Conservation (phyloP, 2,113 vertebrate genomes). For the Phyllostomus hastatus region DNA sequence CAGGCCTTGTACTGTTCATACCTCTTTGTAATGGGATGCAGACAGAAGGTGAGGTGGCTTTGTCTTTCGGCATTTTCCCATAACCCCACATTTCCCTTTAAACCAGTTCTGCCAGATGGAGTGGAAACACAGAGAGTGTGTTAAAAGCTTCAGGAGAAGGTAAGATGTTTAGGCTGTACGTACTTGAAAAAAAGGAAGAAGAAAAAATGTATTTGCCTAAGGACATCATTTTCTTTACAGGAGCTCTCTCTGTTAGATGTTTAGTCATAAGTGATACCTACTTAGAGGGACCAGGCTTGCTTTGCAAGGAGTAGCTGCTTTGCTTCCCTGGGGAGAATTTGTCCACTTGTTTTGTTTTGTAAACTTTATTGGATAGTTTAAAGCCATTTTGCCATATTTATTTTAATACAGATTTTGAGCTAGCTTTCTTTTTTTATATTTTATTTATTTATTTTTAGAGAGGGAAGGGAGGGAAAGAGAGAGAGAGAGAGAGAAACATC, state of each 20-base stretch:
- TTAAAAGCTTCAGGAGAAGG: background rate
- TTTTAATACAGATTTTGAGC: background rate
- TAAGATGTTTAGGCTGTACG: background rate
- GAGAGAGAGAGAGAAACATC: too few species aligned
- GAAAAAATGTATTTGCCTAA: background rate
- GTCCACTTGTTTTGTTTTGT: background rate
- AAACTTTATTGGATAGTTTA: background rate
- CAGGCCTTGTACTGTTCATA: background rate
- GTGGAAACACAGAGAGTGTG: background rate
- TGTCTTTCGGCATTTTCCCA: slow-evolving; percentile 17
- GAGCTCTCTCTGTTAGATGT: background rate
- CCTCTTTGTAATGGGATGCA: background rate
- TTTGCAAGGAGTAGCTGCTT: background rate
- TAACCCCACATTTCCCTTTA: background rate
- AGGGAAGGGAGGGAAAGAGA: too few species aligned
- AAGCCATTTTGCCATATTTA: background rate
- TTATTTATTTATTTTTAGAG: too few species aligned
- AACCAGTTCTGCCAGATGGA: background rate
- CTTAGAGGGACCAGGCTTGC: background rate
- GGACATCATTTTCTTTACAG: background rate
- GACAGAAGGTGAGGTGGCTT: background rate
- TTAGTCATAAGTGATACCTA: background rate
- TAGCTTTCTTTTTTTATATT: background rate
- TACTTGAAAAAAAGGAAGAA: background rate
- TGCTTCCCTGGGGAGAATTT: background rate